Percentiles rank a stretch among this genome's conserved stretches.
Conservation (phyloP, 2,113 vertebrate genomes). For the Phrynosoma platyrhinos region DNA sequence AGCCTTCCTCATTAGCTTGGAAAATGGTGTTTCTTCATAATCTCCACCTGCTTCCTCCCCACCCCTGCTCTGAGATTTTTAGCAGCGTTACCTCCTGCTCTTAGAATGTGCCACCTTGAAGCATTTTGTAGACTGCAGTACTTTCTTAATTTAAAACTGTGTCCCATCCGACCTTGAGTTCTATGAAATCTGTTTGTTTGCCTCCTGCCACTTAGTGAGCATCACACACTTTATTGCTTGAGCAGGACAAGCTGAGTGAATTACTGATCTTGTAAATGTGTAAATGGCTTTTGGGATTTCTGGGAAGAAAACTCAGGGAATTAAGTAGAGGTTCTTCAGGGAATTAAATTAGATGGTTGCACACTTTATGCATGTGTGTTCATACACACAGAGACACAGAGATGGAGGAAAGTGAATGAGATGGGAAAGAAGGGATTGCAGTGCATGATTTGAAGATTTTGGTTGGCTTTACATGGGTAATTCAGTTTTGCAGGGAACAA, state of each 20-base stretch:
- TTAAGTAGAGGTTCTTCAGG: neutral
- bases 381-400: neutral
- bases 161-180: conserved; percentile 20
- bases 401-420: neutral
- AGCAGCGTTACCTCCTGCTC: neutral
- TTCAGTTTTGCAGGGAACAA: neutral
- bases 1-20: neutral
- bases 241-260: conserved; percentile 23
- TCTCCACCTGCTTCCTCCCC: neutral
- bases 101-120: neutral
- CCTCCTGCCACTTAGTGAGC: conserved; percentile 22
- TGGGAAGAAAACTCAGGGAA: conserved; percentile 12
- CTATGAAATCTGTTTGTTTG: conserved; percentile 33
- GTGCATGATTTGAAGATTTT: neutral
- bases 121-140: conserved; percentile 10
- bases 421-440: neutral
- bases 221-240: conserved; percentile 31
- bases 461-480: neutral
- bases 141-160: conserved; percentile 14
- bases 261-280: conserved; percentile 35
- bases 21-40: neutral
- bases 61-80: neutral
- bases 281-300: conserved; percentile 35
- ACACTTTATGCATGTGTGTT: neutral
- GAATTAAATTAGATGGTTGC: neutral